A percentile compares a stretch with the other conserved stretches of the same genome.
These are phyloP conservation scores for Agelastica alni DNA, from an alignment of 2,888 invertebrate species.

Conservation along the genomic window DNA sequence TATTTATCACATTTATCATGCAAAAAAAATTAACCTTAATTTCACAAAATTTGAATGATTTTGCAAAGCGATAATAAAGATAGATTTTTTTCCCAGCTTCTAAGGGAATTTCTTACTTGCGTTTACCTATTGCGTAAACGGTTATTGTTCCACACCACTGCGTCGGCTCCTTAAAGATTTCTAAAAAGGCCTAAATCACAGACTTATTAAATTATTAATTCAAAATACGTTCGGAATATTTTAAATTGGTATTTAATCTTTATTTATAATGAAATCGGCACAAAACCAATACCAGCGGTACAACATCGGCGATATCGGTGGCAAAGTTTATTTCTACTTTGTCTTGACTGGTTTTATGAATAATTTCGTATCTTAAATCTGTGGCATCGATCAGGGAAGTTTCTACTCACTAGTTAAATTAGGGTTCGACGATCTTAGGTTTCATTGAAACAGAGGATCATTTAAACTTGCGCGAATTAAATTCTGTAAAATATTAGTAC, in stretches of 20 bases:
- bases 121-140: no score
- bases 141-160: constrained; percentile 14
- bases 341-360: constrained; percentile 18
- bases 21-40: no score
- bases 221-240: constrained; percentile 37
- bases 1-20: no score
- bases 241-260: constrained; percentile 39
- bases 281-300: constrained; percentile 23
- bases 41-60: no score
- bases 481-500: no score
- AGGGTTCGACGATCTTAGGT: neutral
- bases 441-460: neutral
- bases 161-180: constrained; percentile 18
- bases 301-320: constrained; percentile 4
- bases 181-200: constrained; percentile 26
- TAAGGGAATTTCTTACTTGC: no score
- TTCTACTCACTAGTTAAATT: constrained; percentile 4
- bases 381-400: constrained; percentile 8
- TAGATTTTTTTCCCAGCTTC: neutral
- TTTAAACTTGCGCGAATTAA: no score
- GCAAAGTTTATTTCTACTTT: constrained; percentile 8
- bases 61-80: no score
- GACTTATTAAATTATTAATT: constrained; percentile 37
- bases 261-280: constrained; percentile 33
- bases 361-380: constrained; percentile 17